These are phyloP conservation scores for Antheraea assamensis DNA, from an alignment of 2,888 invertebrate genomes.

Conservation along the genomic window DNA sequence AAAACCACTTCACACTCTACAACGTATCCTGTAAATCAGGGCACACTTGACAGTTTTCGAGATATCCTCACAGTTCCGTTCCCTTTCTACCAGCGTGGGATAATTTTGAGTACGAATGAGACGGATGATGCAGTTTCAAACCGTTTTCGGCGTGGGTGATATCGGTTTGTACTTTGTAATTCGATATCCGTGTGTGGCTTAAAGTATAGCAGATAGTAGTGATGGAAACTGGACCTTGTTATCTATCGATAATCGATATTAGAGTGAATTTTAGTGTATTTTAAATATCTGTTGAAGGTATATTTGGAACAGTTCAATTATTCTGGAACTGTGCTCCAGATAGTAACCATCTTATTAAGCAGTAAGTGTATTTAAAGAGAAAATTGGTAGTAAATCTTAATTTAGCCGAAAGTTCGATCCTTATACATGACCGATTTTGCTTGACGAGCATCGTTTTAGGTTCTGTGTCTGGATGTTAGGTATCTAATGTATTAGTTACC, in stretches of 20 bases:
- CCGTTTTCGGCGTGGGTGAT: slow-evolving; percentile 42
- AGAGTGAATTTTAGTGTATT: too few species aligned
- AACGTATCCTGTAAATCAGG: slow-evolving; percentile 44
- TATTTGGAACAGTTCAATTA: too few species aligned
- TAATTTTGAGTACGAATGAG: slow-evolving; percentile 31
- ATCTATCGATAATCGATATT: slow-evolving; percentile 36
- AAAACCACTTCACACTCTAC: slow-evolving; percentile 21
- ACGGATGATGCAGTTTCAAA: slow-evolving; percentile 38
- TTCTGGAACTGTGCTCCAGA: too few species aligned
- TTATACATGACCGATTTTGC: too few species aligned
- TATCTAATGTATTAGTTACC: too few species aligned
- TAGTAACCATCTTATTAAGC: too few species aligned
- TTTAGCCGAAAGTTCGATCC: too few species aligned
- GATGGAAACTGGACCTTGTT: slow-evolving; percentile 30
- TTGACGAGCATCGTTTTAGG: too few species aligned
- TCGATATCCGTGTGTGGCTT: slow-evolving; percentile 65
- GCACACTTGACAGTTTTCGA: slow-evolving; percentile 68
- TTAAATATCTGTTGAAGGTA: too few species aligned
- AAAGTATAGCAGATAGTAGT: slow-evolving; percentile 47
- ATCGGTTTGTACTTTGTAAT: slow-evolving; percentile 61
- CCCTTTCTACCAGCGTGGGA: slow-evolving; percentile 33
- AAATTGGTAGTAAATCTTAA: too few species aligned
- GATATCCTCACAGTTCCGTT: slow-evolving; percentile 57
- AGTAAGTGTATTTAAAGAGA: too few species aligned
- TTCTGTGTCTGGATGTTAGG: too few species aligned